Conservation (phyloP, 1,140 invertebrate species). For the Coboldia fuscipes region DNA sequence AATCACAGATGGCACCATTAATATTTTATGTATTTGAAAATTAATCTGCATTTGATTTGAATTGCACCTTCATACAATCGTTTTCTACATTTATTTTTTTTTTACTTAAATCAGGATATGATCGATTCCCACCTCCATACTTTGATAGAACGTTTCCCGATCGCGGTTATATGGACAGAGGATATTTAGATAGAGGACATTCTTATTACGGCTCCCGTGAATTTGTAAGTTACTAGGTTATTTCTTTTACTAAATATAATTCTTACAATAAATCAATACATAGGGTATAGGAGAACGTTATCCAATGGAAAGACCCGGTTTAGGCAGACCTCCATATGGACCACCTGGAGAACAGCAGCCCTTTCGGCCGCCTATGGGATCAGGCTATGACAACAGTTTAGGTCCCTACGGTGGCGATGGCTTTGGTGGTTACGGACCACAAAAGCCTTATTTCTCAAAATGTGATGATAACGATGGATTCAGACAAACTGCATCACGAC, state of each 20-base stretch:
- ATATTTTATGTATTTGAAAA: too few species aligned
- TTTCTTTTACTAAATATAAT: constrained; percentile 6
- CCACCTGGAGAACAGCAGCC: too few species aligned
- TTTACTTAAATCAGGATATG: constrained; percentile 9
- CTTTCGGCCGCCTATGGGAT: constrained; percentile 5
- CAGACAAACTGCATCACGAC: constrained; percentile 50
- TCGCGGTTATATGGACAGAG: constrained; percentile 5
- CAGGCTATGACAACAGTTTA: constrained; percentile 11
- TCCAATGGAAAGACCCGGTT: not conserved
- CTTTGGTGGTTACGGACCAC: constrained; percentile 11
- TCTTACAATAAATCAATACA: not conserved
- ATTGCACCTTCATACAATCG: not conserved
- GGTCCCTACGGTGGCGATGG: constrained; percentile 8
- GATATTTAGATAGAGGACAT: constrained; percentile 17
- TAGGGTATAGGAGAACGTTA: not conserved
- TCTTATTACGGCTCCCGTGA: constrained; percentile 13
- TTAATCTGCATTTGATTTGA: too few species aligned
- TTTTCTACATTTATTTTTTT: constrained; percentile 1
- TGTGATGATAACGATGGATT: constrained; percentile 63
- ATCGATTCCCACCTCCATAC: constrained; percentile 11
- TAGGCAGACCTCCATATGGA: constrained; percentile 13
- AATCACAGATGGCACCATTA: too few species aligned
- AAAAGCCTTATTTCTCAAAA: constrained; percentile 20
- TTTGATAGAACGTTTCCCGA: constrained; percentile 12
- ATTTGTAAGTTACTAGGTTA: constrained; percentile 8